Evolutionary conservation across 2,113 vertebrate genomes (phyloP), one percentile per base, ranked within the genome.

Genomic region (Pluvianellus socialis): DNA sequence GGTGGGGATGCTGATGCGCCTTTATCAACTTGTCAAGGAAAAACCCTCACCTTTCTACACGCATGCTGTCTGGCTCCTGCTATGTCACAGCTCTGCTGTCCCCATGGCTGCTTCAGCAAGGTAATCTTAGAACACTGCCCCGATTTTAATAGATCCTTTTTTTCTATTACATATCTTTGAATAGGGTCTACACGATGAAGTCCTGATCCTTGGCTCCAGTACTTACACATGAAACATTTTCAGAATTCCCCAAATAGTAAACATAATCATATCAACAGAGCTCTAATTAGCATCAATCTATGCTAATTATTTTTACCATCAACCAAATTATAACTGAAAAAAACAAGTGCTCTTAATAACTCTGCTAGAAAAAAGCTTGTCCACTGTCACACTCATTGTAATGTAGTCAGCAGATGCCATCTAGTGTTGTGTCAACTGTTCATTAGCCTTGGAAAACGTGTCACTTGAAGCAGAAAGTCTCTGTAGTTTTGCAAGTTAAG

Each of bases 331-430:
- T 68, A 94, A 77, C 74, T 35, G 74, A 52, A 91, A 86, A 90
- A 86, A 84, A 14, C 8, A 61, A 96, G 75, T 33, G 56, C 62
- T 93, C 84, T 77, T 92, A 86, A 77, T 59, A 68, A 40, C 42
- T 63, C 67, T 55, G 18, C 61, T 62, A 42, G 85, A 40, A 53
- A 82, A 81, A 94, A 79, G 23, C 59, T 28, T 61, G 61, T 49
- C 76, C 47, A 62, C 55, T 4, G 9, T 21, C 35, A 23, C 55
- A 20, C n/a, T 45, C 73, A 20, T 17, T 19, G 80, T 80, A 92
- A 88, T n/a, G 61, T 27, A 96, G 79, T 40, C 92, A 66, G 87
- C 67, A 96, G 94, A 92, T 92, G 96, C 97, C 97, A 96, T 96
- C 97, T 98, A 81, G 97, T 14, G 92, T 95, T 77, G 75, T 66